phyloP scores from a whole-genome alignment of 35 echinoderm and acorn worm species.

The Hemicentrotus pulcherrimus region DNA sequence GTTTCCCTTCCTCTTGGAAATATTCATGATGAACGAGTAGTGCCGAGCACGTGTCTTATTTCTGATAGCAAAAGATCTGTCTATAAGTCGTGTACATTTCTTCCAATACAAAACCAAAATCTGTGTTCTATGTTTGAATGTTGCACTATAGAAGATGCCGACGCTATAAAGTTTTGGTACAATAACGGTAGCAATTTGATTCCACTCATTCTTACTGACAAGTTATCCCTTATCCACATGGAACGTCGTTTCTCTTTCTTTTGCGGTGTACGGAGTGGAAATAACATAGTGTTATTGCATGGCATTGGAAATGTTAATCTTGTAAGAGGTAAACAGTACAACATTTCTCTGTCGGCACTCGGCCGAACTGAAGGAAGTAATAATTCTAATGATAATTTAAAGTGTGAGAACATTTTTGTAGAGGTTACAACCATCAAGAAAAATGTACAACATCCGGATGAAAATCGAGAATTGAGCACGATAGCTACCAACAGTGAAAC shows the following conservation, averaged over 20 bases:
- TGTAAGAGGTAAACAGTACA: not conserved
- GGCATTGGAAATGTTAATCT: not conserved
- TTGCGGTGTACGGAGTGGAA: not conserved
- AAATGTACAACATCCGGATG: not conserved
- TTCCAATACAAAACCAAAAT: not conserved
- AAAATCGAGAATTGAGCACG: not conserved
- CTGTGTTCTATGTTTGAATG: not conserved
- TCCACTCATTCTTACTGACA: not conserved
- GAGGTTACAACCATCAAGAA: not conserved
- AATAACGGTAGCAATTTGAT: not conserved
- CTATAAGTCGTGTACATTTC: not conserved
- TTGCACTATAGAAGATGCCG: not conserved
- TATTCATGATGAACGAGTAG: not conserved
- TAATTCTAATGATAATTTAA: not conserved
- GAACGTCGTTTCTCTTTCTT: not conserved
- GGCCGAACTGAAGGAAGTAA: not conserved
- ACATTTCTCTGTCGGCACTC: not conserved
- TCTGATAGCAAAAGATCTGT: not conserved
- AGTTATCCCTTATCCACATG: not conserved
- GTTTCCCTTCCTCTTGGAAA: not conserved
- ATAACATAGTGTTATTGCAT: not conserved
- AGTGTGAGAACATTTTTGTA: not conserved
- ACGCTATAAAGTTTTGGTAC: not conserved
- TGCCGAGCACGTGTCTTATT: not conserved
- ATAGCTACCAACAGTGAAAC: no score